A percentile compares a stretch with the other conserved stretches of the same genome.
These are phyloP conservation scores for Eptesicus fuscus DNA, from an alignment of 2,113 vertebrate genomes.

Conservation along the genomic window DNA sequence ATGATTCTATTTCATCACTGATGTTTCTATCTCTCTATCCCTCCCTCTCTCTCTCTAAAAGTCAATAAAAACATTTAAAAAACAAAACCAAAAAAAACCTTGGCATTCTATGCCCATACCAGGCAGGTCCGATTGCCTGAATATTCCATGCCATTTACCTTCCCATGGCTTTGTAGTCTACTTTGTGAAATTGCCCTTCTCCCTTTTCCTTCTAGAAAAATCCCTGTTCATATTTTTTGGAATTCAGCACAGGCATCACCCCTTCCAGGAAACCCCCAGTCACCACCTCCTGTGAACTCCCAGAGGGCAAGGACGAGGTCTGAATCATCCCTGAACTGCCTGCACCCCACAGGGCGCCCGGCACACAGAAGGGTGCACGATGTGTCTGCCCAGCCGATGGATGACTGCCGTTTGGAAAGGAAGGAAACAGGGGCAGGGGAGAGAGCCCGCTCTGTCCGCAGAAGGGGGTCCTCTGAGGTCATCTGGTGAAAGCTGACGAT, in stretches of 20 bases:
- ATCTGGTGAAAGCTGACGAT: not conserved
- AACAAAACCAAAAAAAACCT: too few relatives aligned
- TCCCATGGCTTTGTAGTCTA: not conserved
- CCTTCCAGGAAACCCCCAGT: not conserved
- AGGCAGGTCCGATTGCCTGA: not conserved
- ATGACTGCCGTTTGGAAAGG: not conserved
- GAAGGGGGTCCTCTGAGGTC: not conserved
- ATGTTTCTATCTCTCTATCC: too few relatives aligned
- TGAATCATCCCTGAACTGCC: not conserved
- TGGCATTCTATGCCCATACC: not conserved
- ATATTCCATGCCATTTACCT: not conserved
- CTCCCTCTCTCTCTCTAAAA: too few relatives aligned
- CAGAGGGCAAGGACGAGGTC: not conserved
- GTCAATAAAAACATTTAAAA: too few relatives aligned
- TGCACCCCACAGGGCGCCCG: not conserved
- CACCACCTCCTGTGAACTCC: not conserved
- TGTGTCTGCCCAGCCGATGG: rapidly evolving
- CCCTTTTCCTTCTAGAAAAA: not conserved
- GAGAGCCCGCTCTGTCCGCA: not conserved
- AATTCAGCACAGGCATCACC: not conserved
- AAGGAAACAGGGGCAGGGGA: not conserved
- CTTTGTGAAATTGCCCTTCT: not conserved
- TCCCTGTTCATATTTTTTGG: not conserved
- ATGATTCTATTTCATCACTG: too few relatives aligned
- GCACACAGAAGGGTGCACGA: not conserved